Percentiles rank a stretch among this genome's conserved stretches.
Conservation (phyloP, 2,888 invertebrate species). For the Byasa hedistus region DNA sequence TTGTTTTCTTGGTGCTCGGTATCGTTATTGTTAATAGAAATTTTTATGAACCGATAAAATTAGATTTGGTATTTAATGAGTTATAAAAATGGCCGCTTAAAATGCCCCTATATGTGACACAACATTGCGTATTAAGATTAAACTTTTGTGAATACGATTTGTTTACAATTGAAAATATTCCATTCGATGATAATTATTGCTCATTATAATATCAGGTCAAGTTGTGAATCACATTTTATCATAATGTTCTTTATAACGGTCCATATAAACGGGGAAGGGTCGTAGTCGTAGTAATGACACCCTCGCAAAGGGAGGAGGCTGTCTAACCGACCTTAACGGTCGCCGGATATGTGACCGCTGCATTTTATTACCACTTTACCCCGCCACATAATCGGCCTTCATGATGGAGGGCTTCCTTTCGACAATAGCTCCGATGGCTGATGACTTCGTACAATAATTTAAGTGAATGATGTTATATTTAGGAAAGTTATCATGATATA, state of each 20-base stretch:
- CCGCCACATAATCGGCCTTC: conserved; percentile 78
- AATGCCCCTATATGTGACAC: no score
- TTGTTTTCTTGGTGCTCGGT: no score
- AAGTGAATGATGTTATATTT: not conserved
- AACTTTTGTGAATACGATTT: not conserved
- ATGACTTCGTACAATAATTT: conserved; percentile 30
- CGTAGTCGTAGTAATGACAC: conserved; percentile 73
- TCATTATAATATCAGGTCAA: conserved; percentile 68
- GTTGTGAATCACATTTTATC: conserved; percentile 74
- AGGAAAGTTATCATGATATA: not conserved
- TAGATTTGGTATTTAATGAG: no score
- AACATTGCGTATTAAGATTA: not conserved
- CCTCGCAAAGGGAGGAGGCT: conserved; percentile 65
- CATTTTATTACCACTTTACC: conserved; percentile 80
- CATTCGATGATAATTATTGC: not conserved
- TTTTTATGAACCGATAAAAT: no score
- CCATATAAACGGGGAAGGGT: conserved; percentile 77
- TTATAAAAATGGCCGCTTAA: no score
- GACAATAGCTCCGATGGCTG: conserved; percentile 58
- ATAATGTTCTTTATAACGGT: conserved; percentile 77
- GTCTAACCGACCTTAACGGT: conserved; percentile 74
- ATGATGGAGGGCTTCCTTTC: conserved; percentile 73
- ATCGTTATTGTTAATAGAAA: no score
- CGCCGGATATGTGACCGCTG: conserved; percentile 78
- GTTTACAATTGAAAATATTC: not conserved